Base-by-base conservation (phyloP, 2,797 vertebrate species). In the Eutrigla gurnardus region DNA sequence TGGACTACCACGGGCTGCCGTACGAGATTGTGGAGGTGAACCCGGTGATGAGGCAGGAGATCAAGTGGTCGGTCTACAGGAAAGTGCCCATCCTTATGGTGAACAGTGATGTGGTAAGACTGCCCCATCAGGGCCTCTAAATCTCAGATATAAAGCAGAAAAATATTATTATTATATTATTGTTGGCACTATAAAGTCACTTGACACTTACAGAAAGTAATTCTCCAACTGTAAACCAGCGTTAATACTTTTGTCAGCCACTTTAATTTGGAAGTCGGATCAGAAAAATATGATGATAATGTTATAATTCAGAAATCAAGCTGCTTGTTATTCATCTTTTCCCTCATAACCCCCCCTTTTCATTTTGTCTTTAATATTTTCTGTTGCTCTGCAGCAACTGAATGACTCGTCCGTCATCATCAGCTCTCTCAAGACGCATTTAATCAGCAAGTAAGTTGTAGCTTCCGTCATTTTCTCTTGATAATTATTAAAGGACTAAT, bases 341-440 rank as follows among this genome's bases (percentile, higher is more conserved):
- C 7, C 18, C 39, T 15, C 35, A 49, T 37, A 6, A 62, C 39
- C 1, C 13, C 8, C 54, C 4, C 5, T 0, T 18, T 12, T 64
- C 7, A 39, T 18, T 58, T 6, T 47, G 13, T 57, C 5, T 46
- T 25, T 1, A 25, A 25, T 25, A 25, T 25, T 42, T 65, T n/a
- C 14, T 45, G 33, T 45, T 18, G 13, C 35, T 62, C 73, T 77
- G 64, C 94, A 98, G 97, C 98, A 99, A 92, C 85, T 99, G 69
- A 99, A 99, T 0, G 98, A 99, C 86, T 99, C 98, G 0, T 98
- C 98, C 0, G 96, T 99, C 83, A 99, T 99, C 89, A 97, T 98
- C 84, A 99, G 98, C 55, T 93, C 95, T 60, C 91, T 99, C 86
- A 97, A 96, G 94, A 96, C 96, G 1, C 93, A 94, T 84, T 93